These are phyloP conservation scores for Dolichallabes microphthalmus DNA, from an alignment of 2,113 vertebrate species.

Conservation along the genomic window DNA sequence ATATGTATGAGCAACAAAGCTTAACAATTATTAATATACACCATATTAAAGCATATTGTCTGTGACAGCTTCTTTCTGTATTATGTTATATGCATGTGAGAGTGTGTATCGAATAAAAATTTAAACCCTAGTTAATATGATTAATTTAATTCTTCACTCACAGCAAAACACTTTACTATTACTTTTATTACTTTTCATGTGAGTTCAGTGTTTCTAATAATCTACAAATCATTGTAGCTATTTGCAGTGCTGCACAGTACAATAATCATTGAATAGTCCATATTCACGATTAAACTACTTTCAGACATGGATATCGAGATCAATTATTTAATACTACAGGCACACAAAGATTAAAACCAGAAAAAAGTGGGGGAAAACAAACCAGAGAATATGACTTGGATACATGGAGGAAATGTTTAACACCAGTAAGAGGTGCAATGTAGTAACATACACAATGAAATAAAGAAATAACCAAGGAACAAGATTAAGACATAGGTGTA, in stretches of 20 bases:
- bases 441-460: not conserved
- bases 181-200: not conserved
- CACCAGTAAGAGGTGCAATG: not conserved
- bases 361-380: too few species aligned
- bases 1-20: not conserved
- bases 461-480: not conserved
- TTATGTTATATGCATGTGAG: not conserved
- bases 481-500: not conserved
- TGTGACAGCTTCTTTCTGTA: not conserved
- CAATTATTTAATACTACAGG: too few species aligned
- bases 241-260: not conserved
- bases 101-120: not conserved
- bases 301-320: too few species aligned
- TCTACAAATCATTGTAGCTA: not conserved
- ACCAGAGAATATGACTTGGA: too few species aligned
- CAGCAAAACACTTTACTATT: not conserved
- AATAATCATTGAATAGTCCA: not conserved
- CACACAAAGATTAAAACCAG: too few species aligned
- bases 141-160: not conserved
- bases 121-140: too few species aligned
- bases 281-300: too few species aligned
- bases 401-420: not conserved
- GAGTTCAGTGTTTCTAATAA: not conserved
- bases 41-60: not conserved
- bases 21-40: not conserved